Evolutionary conservation across 2,797 vertebrate genomes (phyloP).

Genomic region (Helarctos malayanus): DNA sequence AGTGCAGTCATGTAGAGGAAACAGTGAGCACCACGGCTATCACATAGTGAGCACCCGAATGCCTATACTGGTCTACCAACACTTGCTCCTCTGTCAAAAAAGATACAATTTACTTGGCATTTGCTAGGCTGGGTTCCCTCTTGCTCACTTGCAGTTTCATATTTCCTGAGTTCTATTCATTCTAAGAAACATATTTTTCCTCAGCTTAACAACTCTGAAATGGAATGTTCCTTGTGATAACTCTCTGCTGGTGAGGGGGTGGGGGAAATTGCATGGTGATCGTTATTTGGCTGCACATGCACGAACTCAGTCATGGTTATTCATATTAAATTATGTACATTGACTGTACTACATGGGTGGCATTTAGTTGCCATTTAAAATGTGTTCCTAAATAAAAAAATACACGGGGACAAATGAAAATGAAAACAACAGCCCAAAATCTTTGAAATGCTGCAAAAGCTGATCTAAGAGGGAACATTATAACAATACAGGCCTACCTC

Average conservation of each 20-base stretch:
- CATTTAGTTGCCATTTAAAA: slow-evolving; percentile 40
- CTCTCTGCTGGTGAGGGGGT: neutral
- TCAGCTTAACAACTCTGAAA: neutral
- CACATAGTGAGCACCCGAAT: fast-evolving
- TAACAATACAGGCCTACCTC: neutral
- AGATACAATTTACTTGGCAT: neutral
- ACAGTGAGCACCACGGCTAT: neutral
- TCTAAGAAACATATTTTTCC: neutral
- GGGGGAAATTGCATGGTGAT: neutral
- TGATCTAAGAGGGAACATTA: neutral
- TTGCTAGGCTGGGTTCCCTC: neutral
- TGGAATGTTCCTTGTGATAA: neutral
- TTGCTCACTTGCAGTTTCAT: neutral
- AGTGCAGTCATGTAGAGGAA: neutral
- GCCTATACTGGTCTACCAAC: neutral
- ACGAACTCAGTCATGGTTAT: neutral
- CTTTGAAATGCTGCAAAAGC: neutral
- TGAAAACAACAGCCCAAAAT: neutral
- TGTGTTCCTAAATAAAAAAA: neutral
- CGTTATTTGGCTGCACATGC: neutral
- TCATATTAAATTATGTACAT: neutral
- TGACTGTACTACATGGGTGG: neutral
- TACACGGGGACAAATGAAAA: neutral
- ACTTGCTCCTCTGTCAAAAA: neutral
- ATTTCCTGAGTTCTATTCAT: neutral